Evolutionary conservation across 2,797 vertebrate genomes (phyloP).

Genomic region (Argentina silus): DNA sequence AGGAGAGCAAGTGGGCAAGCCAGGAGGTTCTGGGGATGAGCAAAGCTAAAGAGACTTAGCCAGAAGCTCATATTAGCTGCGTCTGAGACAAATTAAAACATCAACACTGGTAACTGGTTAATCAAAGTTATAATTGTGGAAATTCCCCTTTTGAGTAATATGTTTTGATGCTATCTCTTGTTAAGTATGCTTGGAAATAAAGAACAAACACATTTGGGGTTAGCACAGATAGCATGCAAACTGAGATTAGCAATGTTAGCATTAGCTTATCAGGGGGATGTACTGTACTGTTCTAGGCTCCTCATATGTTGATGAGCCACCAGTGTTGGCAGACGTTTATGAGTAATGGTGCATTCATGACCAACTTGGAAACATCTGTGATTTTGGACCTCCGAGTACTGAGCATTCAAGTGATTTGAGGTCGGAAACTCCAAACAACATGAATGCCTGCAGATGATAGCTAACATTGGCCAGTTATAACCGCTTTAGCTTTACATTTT

Average conservation of each 20-base stretch:
- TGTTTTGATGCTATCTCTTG: background rate
- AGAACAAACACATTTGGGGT: background rate
- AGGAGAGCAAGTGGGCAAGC: conserved; percentile 54
- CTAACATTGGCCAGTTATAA: no score
- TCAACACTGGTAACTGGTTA: background rate
- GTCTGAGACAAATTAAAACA: background rate
- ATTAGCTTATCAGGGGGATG: background rate
- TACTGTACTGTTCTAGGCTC: background rate
- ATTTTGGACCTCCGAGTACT: no score
- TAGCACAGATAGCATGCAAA: background rate
- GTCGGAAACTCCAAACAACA: no score
- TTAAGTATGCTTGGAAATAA: background rate
- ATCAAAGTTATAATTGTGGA: background rate
- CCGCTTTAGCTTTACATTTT: no score
- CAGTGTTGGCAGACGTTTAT: background rate
- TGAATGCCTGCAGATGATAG: no score
- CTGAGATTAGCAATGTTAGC: background rate
- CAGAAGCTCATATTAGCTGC: conserved; percentile 30
- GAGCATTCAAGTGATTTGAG: no score
- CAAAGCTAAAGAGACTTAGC: conserved; percentile 30
- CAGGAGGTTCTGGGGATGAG: conserved; percentile 47
- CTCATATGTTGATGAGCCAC: conserved; percentile 16
- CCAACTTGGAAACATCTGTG: no score
- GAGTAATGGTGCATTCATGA: no score
- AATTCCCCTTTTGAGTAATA: background rate